Conservation (phyloP, 1,140 invertebrate genomes). For the Neoseiulus cucumeris region DNA sequence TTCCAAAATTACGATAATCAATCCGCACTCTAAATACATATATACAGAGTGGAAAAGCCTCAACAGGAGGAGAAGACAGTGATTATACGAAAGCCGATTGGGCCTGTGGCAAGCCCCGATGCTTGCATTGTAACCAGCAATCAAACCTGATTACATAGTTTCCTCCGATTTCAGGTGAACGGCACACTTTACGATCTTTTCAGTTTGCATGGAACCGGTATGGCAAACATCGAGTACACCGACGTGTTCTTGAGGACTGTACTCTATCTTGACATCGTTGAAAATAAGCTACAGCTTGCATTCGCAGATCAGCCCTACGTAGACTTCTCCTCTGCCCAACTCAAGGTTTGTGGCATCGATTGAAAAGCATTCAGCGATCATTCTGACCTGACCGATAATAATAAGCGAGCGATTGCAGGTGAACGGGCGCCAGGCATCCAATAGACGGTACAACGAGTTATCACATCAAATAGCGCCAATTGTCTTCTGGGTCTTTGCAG, state of each 20-base stretch:
- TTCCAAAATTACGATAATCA: no score
- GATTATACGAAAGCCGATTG: no score
- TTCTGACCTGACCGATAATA: no score
- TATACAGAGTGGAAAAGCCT: no score
- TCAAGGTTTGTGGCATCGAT: neutral
- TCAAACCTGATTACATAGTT: no score
- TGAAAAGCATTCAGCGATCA: no score
- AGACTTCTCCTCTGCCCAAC: neutral
- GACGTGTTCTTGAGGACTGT: neutral
- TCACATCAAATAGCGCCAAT: slow-evolving; percentile 6
- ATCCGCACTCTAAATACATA: no score
- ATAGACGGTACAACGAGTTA: neutral
- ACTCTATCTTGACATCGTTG: neutral
- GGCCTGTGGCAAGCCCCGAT: no score
- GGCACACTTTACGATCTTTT: neutral
- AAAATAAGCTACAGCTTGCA: slow-evolving; percentile 1
- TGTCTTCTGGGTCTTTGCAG: slow-evolving; percentile 3
- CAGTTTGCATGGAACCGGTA: neutral
- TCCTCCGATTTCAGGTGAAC: neutral
- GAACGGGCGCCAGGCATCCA: neutral
- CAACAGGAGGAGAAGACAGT: no score
- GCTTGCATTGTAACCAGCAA: no score
- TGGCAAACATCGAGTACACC: neutral
- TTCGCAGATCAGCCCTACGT: slow-evolving; percentile 8
- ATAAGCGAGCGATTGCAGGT: neutral